phyloP scores from a whole-genome alignment of 2,888 invertebrate genomes.

The Tetheella fluctuosa region DNA sequence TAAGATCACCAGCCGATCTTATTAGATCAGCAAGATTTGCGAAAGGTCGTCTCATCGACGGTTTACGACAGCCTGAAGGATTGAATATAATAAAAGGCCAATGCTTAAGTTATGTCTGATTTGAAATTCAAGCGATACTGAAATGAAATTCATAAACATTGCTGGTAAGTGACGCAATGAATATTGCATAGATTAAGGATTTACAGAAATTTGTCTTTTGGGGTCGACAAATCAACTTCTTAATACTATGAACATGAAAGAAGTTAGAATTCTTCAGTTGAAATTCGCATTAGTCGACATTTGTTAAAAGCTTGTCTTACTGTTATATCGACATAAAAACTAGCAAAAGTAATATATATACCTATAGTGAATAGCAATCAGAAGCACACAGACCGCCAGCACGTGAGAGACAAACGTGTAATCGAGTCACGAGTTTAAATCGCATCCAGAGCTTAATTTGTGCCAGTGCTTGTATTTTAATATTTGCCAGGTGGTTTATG shows the following conservation, averaged over 20 bases:
- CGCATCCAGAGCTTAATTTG: not conserved
- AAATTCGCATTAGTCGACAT: not conserved
- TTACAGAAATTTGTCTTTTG: not conserved
- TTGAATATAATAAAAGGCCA: not conserved
- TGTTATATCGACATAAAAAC: not conserved
- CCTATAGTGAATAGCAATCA: not conserved
- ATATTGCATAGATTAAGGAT: too few relatives aligned
- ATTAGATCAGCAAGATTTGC: not conserved
- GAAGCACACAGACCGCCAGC: not conserved
- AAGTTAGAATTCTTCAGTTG: too few relatives aligned
- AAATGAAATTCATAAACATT: not conserved
- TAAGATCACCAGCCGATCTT: not conserved
- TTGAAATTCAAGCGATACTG: not conserved
- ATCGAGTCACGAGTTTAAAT: not conserved
- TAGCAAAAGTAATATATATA: not conserved
- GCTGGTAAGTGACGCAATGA: not conserved
- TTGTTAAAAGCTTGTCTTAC: not conserved
- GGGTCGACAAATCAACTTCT: too few relatives aligned
- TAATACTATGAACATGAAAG: too few relatives aligned
- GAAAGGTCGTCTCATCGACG: not conserved
- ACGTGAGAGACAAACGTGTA: not conserved
- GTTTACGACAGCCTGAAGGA: not conserved
- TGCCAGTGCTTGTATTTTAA: not conserved
- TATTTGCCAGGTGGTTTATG: not conserved
- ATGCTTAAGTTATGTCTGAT: not conserved